Evolutionary conservation across 2,797 vertebrate genomes (phyloP), one percentile per base, ranked within the genome.

Genomic region (Rousettus madagascariensis): DNA sequence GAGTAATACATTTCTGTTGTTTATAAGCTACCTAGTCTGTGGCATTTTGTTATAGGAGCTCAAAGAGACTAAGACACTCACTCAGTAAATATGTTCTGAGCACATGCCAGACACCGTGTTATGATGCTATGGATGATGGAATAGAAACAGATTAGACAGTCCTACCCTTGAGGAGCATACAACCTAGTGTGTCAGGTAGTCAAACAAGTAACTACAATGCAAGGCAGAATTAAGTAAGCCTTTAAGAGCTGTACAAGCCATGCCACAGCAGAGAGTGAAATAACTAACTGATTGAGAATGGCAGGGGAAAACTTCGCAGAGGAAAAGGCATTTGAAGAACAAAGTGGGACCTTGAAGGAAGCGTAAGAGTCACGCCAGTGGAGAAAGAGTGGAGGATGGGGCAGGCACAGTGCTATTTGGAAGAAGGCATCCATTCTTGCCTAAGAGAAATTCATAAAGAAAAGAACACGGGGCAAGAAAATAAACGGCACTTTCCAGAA

Each of bases 401-500:
- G n/a, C 69, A 78, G 33, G 55, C 1, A 12, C 46, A 41, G 11
- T 41, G 61, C 55, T 66, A 19, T 53, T 80, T 61, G 38, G 43
- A 89, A 78, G 86, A 85, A 66, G 49, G 75, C 68, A 88, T 6
- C 9, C 12, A 51, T 71, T 89, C 59, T 43, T 88, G 77, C 65
- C 57, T 66, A 95, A 82, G 36, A 79, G 49, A 84, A 95, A 28
- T 68, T 51, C 51, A 78, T 33, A n/a, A 63, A 63, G 74, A 72
- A 80, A 91, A 72, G 49, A 91, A 86, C 11, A 51, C 72, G 69
- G 26, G 41, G 30, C 19, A 78, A 63, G 85, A 78, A 86, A 82
- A 85, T 38, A 86, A 82, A 80, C 33, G 68, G 65, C n/a, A 28
- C 65, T 93, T 91, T 71, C 49, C 33, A 91, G 91, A 51, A 93